Conservation (phyloP, 2,797 vertebrate species). For the Erpetoichthys calabaricus region DNA sequence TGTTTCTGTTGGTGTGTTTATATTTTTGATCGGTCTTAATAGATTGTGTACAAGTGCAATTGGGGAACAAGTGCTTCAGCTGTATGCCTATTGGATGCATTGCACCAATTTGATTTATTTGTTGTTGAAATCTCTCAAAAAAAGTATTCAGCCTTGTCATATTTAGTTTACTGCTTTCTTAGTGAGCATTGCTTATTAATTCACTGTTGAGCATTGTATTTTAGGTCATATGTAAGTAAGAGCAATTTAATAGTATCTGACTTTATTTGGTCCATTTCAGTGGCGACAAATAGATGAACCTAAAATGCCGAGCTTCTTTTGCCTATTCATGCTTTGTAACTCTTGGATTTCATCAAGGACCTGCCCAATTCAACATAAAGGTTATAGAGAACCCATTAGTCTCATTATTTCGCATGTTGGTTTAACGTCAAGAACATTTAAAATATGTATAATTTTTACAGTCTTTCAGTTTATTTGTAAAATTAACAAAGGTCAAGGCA, state of each 20-base stretch:
- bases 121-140: not conserved
- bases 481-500: too few species aligned
- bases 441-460: too few species aligned
- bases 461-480: too few species aligned
- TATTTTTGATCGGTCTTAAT: too few species aligned
- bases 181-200: slow-evolving; percentile 55
- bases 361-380: too few species aligned
- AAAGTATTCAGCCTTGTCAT: slow-evolving; percentile 14
- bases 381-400: too few species aligned
- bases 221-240: slow-evolving; percentile 14
- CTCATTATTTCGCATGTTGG: too few species aligned
- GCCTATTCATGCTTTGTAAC: slow-evolving; percentile 34
- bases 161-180: slow-evolving; percentile 41
- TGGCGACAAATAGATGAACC: slow-evolving; percentile 37
- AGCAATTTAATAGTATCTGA: slow-evolving; percentile 48
- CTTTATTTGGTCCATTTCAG: slow-evolving; percentile 45
- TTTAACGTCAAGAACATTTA: too few species aligned
- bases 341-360: too few species aligned
- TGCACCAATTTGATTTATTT: not conserved
- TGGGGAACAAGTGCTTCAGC: too few species aligned
- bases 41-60: too few species aligned
- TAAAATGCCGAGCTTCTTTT: slow-evolving; percentile 22
- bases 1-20: too few species aligned
- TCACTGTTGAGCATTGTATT: slow-evolving; percentile 33
- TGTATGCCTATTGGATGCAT: not conserved